Conservation (phyloP, 1,140 invertebrate genomes). For the Agrypnia vestita region DNA sequence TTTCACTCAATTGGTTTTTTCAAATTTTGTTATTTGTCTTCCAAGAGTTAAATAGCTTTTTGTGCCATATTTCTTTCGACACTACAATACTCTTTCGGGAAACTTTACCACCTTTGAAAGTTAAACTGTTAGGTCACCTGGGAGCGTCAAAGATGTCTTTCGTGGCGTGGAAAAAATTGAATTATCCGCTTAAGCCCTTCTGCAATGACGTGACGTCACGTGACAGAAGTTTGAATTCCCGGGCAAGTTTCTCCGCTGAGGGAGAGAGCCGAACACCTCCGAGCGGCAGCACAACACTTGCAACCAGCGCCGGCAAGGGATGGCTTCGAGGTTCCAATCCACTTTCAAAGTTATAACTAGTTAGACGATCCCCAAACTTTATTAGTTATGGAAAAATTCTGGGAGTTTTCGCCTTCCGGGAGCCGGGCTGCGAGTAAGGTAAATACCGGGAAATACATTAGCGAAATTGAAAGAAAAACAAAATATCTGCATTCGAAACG, state of each 20-base stretch:
- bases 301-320: not conserved
- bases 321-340: conserved; percentile 5
- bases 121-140: not conserved
- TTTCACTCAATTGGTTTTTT: too few relatives aligned
- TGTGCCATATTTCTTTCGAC: too few relatives aligned
- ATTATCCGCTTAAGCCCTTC: not conserved
- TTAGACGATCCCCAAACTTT: conserved; percentile 33
- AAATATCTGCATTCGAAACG: too few relatives aligned
- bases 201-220: not conserved
- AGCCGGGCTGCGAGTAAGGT: not conserved
- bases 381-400: conserved; percentile 42
- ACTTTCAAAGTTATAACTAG: conserved; percentile 47
- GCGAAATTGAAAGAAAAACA: too few relatives aligned
- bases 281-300: conserved; percentile 9
- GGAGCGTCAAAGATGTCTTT: not conserved
- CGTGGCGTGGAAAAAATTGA: not conserved
- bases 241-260: not conserved
- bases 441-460: not conserved
- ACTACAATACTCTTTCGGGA: too few relatives aligned
- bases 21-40: too few relatives aligned
- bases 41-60: too few relatives aligned
- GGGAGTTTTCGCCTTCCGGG: not conserved
- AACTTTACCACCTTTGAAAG: not conserved
- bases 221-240: not conserved
- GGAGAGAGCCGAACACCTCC: not conserved